Conservation (phyloP, 2,888 invertebrate genomes). For the Lasioglossum morio region DNA sequence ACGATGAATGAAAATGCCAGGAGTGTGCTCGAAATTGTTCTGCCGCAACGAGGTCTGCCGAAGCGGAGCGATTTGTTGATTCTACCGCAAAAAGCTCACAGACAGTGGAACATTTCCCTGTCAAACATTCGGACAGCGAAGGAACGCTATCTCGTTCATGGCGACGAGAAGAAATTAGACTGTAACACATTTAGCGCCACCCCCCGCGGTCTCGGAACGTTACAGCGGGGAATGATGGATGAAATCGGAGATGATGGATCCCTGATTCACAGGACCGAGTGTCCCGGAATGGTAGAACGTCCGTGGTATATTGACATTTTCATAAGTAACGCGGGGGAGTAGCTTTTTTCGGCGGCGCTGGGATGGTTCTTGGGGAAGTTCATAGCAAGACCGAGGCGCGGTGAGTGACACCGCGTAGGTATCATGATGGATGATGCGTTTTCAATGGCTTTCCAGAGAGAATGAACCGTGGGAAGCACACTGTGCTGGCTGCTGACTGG, state of each 20-base stretch:
- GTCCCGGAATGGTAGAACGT: not conserved
- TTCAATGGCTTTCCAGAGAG: not conserved
- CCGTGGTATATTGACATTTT: constrained; percentile 1
- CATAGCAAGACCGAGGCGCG: not conserved
- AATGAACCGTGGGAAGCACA: not conserved
- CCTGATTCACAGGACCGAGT: not conserved
- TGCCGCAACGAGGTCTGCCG: not conserved
- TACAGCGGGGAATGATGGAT: constrained; percentile 4
- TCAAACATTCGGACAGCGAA: not conserved
- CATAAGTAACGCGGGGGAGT: constrained; percentile 11
- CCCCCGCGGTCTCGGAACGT: not conserved
- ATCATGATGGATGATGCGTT: constrained; percentile 8
- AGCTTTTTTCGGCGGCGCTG: not conserved
- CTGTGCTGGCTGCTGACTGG: not conserved
- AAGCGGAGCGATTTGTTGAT: not conserved
- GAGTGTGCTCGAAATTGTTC: not conserved
- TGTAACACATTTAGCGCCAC: constrained; percentile 3
- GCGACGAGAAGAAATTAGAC: not conserved
- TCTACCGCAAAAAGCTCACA: not conserved
- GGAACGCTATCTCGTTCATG: not conserved
- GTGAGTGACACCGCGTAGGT: not conserved
- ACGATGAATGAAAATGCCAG: not conserved
- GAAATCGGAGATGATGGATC: constrained; percentile 11
- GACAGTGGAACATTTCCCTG: not conserved
- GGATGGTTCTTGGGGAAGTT: not conserved